Evolutionary conservation across 2,888 invertebrate genomes (phyloP).

Genomic region (Lasioglossum calceatum): DNA sequence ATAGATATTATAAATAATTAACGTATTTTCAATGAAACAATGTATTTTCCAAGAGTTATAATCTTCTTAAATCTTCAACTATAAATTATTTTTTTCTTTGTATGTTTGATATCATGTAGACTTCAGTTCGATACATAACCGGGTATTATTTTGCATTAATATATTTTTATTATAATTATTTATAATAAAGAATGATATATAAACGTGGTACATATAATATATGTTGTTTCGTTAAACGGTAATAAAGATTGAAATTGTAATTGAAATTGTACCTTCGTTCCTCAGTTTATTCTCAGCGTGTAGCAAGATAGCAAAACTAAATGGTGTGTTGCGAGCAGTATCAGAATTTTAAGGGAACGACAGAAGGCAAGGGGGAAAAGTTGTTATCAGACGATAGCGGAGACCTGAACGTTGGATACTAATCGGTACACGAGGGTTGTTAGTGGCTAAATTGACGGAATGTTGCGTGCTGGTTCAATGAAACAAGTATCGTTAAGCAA

Average conservation of each 20-base stretch:
- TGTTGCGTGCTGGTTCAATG: constrained; percentile 43
- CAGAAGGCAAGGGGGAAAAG: background rate
- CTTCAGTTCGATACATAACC: background rate
- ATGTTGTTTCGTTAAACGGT: background rate
- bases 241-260: background rate
- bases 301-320: background rate
- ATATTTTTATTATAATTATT: background rate
- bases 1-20: background rate
- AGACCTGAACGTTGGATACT: constrained; percentile 14
- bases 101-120: background rate
- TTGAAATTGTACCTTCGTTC: background rate
- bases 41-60: background rate
- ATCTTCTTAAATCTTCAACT: background rate
- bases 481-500: constrained; percentile 50
- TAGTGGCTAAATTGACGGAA: constrained; percentile 45
- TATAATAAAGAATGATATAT: background rate
- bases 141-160: background rate
- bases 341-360: background rate
- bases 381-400: constrained; percentile 29
- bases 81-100: background rate
- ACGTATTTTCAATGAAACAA: background rate
- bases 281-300: background rate
- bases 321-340: background rate
- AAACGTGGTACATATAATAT: background rate
- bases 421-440: constrained; percentile 35